These are phyloP conservation scores for Mormyrops attenuatus DNA, from an alignment of 2,797 vertebrate species.

Conservation along the genomic window DNA sequence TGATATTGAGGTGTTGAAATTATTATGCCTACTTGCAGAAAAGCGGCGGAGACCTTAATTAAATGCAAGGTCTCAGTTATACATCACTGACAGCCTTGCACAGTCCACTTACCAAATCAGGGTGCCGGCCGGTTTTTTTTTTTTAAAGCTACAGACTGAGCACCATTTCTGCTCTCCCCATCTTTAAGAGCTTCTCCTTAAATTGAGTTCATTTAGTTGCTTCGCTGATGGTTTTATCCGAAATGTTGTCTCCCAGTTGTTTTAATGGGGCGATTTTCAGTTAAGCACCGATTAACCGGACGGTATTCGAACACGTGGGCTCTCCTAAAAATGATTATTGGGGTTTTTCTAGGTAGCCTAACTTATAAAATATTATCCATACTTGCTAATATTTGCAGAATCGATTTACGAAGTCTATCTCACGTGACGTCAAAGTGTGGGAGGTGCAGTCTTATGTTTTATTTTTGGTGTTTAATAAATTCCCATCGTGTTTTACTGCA, in stretches of 20 bases:
- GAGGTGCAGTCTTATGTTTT: neutral
- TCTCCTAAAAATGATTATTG: neutral
- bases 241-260: neutral
- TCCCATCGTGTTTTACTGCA: neutral
- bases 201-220: neutral
- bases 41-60: slow-evolving; percentile 58
- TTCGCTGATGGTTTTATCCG: neutral
- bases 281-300: neutral
- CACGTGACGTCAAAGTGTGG: neutral
- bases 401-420: neutral
- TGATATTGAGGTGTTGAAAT: slow-evolving; percentile 67
- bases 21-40: slow-evolving; percentile 60
- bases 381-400: neutral
- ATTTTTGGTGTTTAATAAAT: neutral
- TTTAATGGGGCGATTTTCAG: neutral
- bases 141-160: neutral
- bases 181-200: neutral
- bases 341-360: neutral
- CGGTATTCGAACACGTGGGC: neutral
- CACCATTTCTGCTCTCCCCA: neutral
- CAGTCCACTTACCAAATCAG: slow-evolving; percentile 52
- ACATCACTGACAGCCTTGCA: slow-evolving; percentile 52
- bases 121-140: neutral
- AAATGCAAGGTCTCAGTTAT: slow-evolving; percentile 62
- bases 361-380: neutral